Percentiles rank a stretch among this genome's conserved stretches.
Conservation (phyloP, 1,140 invertebrate genomes). For the Zaprionus gabonicus region DNA sequence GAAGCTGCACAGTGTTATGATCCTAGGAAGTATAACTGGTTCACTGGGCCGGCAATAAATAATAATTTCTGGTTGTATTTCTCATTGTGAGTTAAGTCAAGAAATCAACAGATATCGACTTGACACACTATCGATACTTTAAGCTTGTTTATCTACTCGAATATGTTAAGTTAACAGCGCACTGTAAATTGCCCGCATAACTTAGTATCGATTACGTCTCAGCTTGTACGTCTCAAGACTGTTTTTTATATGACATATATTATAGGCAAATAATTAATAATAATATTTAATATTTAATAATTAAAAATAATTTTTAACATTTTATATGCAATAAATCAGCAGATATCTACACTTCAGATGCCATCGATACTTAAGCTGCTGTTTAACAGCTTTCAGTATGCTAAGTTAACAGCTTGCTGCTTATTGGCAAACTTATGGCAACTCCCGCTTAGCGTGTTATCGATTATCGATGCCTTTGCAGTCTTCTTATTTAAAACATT, state of each 20-base stretch:
- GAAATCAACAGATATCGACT: neutral
- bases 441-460: slow-evolving; percentile 2
- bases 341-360: no score
- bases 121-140: neutral
- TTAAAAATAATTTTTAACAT: no score
- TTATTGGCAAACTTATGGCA: neutral
- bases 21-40: neutral
- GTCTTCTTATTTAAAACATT: slow-evolving; percentile 34
- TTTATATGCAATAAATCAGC: no score
- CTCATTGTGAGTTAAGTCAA: neutral
- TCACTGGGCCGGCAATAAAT: slow-evolving; percentile 4
- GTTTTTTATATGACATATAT: no score
- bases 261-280: no score
- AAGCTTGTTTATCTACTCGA: neutral
- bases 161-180: slow-evolving; percentile 6
- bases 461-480: slow-evolving; percentile 8
- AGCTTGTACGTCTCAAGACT: neutral
- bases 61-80: neutral
- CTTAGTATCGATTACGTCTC: neutral
- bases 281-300: no score
- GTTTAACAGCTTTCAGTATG: neutral
- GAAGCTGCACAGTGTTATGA: neutral
- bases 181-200: neutral
- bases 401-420: slow-evolving; percentile 5
- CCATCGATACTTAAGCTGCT: neutral